Evolutionary conservation across 2,113 vertebrate genomes (phyloP), one percentile per base, ranked within the genome.

Genomic region (Aphyosemion australe): DNA sequence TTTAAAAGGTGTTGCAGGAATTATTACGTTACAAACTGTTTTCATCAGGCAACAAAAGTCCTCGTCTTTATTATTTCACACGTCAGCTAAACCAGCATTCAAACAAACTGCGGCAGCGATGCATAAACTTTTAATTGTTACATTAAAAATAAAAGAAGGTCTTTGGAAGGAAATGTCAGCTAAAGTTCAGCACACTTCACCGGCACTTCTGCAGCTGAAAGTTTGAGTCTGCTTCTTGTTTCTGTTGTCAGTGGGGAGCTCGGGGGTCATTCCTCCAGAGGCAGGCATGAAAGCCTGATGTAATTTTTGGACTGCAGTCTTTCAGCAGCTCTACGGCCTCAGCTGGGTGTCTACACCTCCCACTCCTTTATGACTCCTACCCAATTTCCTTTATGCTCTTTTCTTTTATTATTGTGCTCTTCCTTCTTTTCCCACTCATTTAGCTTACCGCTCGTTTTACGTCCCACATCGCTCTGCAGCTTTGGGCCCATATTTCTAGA

Each of bases 201-300:
- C 13, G 59, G 68, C 65, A 66, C 26, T 47, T 47, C 39, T 47
- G 34, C 48, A 34, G 41, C 31, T 56, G 48, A 61, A 65, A 47
- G 60, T 43, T 47, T 47, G 53, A 66, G 78, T 52, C 57, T 42
- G 57, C 54, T 78, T 69, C 66, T 69, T 59, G 56, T 80, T 74
- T 66, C 60, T 19, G 8, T 37, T 72, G 74, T 65, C 71, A 67
- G 80, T 49, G 45, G 66, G 72, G 63, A 54, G 46, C 53, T 64
- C 1, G 16, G n/a, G 26, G 82, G 79, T 79, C 67, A 69, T 62
- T 66, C 59, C 72, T 66, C 76, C 69, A 65, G 79, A 84, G 83
- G 39, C 16, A 19, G 61, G 47, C 66, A 82, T 82, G 69, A 86
- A 87, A 83, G 66, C 53, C 76, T 80, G 78, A 80, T 66, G 85